Base-by-base conservation (phyloP, 2,797 vertebrate species). In the Anableps anableps region DNA sequence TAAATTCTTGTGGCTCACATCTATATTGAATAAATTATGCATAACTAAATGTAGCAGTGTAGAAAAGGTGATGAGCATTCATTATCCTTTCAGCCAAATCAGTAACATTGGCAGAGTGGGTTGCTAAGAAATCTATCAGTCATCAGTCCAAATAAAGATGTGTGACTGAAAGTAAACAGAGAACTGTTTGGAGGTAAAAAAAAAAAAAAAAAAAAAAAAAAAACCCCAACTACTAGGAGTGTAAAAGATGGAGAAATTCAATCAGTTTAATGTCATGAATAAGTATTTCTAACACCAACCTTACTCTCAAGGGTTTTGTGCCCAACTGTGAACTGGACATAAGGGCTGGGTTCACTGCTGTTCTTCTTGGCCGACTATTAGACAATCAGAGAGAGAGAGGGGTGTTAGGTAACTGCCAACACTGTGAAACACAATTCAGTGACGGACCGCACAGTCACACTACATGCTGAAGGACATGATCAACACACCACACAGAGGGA, bases 231-330 rank as follows among this genome's bases (percentile, higher is more conserved):
- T 13, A n/a, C 13, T 66, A 1, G 62, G 53, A 72, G n/a, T 50
- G 3, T 19, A 60, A 47, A 75, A 77, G 23, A 1, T 23, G 0
- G 0, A 66, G 11, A 26, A 64, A 51, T 16, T 55, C 26, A n/a
- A 60, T 47, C 51, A 60, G 7, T 19, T 11, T 21, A 60, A 70
- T 70, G 34, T 71, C 5, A 19, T 5, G 53, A 45, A 45, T 72
- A 2, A 6, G 64, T 34, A 4, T 0, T 48, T 53, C 0, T 4
- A 6, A 3, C 38, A 86, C 96, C 95, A 88, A 99, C 99, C 97
- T 99, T 99, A 91, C 99, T 99, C 88, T 98, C 97, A 26, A 95
- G 95, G 0, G 96, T 96, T 88, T 96, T 98, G 91, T 97, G 96
- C 83, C 97, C 98, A 9, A 99, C 96, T 21, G 96, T 97, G 86